These are phyloP conservation scores for Cyphomyrus discorhynchus DNA, from an alignment of 2,113 vertebrate species.

Conservation along the genomic window DNA sequence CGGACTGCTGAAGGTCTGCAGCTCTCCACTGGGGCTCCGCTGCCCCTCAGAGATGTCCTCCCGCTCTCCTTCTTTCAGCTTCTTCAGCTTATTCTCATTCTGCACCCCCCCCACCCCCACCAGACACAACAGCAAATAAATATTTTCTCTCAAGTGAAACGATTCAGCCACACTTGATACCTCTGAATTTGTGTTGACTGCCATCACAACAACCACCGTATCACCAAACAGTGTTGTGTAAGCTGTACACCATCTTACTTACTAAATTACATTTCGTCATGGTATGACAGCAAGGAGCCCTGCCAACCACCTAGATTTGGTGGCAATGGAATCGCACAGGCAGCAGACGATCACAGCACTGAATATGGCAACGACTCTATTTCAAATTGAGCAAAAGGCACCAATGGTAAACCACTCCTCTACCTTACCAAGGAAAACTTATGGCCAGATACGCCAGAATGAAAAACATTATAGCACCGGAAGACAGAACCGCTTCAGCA, in stretches of 20 bases:
- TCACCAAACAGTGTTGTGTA: background rate
- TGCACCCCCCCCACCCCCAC: slow-evolving; percentile 32
- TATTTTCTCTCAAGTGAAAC: background rate
- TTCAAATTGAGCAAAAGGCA: background rate
- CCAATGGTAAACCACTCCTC: background rate
- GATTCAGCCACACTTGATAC: background rate
- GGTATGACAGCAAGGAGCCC: background rate
- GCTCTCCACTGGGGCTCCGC: slow-evolving; percentile 26
- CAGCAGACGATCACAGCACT: background rate
- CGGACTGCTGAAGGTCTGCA: slow-evolving; percentile 47
- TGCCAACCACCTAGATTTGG: background rate
- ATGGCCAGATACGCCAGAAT: background rate
- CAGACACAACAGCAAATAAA: background rate
- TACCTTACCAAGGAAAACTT: background rate
- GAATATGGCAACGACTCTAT: background rate
- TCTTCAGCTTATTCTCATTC: slow-evolving; percentile 68
- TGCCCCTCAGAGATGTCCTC: slow-evolving; percentile 43
- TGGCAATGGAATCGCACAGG: background rate
- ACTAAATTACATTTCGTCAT: background rate
- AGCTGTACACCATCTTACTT: background rate
- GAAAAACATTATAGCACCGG: background rate
- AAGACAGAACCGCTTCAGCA: background rate
- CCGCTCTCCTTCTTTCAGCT: slow-evolving; percentile 61
- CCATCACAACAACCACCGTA: background rate
- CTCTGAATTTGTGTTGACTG: background rate